phyloP scores from a whole-genome alignment of 2,797 vertebrate species.

The Phataginus tricuspis region DNA sequence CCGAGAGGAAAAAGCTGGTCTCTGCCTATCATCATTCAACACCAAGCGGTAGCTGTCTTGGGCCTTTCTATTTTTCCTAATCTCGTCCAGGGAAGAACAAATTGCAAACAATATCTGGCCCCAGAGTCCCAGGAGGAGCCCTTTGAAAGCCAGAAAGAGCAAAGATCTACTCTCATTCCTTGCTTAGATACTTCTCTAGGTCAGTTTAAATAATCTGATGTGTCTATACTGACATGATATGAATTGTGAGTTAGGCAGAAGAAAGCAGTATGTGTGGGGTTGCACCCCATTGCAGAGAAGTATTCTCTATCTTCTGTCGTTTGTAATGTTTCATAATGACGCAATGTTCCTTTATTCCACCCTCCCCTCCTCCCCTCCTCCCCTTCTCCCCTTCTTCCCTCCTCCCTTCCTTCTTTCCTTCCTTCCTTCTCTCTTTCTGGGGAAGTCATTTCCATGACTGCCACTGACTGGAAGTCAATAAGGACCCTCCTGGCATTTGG shows the following conservation, averaged over 20 bases:
- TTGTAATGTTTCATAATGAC: background rate
- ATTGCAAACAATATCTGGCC: background rate
- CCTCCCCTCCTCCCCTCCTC: rapidly evolving
- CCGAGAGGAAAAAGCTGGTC: conserved; percentile 47
- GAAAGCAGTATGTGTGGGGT: background rate
- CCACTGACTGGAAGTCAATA: background rate
- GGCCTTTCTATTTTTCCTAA: background rate
- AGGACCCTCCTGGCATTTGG: background rate
- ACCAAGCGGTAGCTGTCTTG: background rate
- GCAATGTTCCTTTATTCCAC: background rate
- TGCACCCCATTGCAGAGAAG: background rate
- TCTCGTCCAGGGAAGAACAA: conserved; percentile 19
- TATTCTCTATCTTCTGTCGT: background rate
- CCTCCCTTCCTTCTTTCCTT: background rate
- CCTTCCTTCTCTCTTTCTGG: background rate
- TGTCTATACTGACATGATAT: background rate
- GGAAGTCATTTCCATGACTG: background rate
- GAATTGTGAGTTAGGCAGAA: background rate
- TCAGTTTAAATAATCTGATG: background rate
- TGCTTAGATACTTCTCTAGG: background rate
- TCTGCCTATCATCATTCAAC: conserved; percentile 46
- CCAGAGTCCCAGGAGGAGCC: conserved; percentile 1
- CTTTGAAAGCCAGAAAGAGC: conserved; percentile 19
- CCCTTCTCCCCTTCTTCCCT: rapidly evolving
- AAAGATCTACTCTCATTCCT: background rate